A percentile compares a stretch with the other conserved stretches of the same genome.
phyloP scores from a whole-genome alignment of 2,888 invertebrate species.

The Volucella bombylans region DNA sequence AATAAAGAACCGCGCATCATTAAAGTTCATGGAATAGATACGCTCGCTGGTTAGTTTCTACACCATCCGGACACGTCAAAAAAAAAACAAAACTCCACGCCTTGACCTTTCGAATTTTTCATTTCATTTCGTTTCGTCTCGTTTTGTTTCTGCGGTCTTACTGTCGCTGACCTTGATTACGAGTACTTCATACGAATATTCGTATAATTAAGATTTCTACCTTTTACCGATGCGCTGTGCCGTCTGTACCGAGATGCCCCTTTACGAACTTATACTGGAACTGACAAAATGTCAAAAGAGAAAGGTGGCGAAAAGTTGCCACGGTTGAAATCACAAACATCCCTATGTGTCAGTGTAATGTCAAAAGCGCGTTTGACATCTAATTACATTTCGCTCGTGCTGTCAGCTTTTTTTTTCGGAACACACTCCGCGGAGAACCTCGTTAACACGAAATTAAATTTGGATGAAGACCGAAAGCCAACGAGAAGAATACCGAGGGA shows the following conservation, averaged over 20 bases:
- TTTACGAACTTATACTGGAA: neutral
- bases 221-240: no score
- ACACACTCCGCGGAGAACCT: no score
- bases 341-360: slow-evolving; percentile 7
- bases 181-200: slow-evolving; percentile 13
- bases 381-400: slow-evolving; percentile 24
- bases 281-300: neutral
- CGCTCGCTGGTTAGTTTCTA: slow-evolving; percentile 38
- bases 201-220: slow-evolving; percentile 12
- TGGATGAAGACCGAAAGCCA: no score
- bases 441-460: no score
- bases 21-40: slow-evolving; percentile 59
- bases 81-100: neutral
- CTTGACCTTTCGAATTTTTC: slow-evolving; percentile 34
- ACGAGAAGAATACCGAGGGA: no score
- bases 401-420: neutral
- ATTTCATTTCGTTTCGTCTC: neutral
- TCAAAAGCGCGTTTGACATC: slow-evolving; percentile 4
- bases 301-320: slow-evolving; percentile 12
- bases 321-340: slow-evolving; percentile 14
- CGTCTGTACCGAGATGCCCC: neutral
- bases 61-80: slow-evolving; percentile 47
- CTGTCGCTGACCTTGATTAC: slow-evolving; percentile 38
- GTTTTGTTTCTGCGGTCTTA: neutral
- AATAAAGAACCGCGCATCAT: slow-evolving; percentile 30